Conservation (phyloP, 2,888 invertebrate species). For the Drosophila tanythrix region DNA sequence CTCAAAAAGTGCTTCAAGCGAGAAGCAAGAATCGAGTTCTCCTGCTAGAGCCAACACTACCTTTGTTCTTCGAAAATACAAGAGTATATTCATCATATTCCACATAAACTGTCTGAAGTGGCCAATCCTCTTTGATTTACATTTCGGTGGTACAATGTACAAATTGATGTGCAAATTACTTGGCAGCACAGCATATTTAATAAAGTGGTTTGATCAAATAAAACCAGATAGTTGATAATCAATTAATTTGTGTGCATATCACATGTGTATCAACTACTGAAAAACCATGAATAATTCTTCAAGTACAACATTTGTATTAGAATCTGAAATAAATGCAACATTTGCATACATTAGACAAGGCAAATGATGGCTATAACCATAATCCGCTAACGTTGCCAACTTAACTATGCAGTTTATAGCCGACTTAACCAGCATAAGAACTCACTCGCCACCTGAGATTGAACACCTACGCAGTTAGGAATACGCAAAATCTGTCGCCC, state of each 20-base stretch:
- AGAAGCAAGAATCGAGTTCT: not conserved
- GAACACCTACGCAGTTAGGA: conserved; percentile 32
- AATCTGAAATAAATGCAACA: conserved; percentile 30
- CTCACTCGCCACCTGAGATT: conserved; percentile 2
- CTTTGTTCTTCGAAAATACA: not conserved
- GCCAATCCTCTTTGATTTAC: not conserved
- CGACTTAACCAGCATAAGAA: not conserved
- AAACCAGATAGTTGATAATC: conserved; percentile 40
- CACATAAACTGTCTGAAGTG: not conserved
- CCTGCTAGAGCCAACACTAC: not conserved
- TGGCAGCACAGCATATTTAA: conserved; percentile 2
- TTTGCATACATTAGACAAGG: conserved; percentile 36
- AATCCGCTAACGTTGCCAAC: conserved; percentile 21
- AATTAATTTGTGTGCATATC: conserved; percentile 63
- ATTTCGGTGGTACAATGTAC: not conserved
- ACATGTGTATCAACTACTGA: conserved; percentile 49
- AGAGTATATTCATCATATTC: not conserved
- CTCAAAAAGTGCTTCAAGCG: not conserved
- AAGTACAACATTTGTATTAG: conserved; percentile 29
- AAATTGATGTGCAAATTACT: conserved; percentile 1
- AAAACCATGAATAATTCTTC: conserved; percentile 22
- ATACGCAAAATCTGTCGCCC: not conserved
- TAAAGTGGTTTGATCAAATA: conserved; percentile 20
- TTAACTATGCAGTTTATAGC: conserved; percentile 10
- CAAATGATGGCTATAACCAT: conserved; percentile 9